Evolutionary conservation across 2,113 vertebrate species (phyloP).

Genomic region (Sterrhoptilus dennistouni): DNA sequence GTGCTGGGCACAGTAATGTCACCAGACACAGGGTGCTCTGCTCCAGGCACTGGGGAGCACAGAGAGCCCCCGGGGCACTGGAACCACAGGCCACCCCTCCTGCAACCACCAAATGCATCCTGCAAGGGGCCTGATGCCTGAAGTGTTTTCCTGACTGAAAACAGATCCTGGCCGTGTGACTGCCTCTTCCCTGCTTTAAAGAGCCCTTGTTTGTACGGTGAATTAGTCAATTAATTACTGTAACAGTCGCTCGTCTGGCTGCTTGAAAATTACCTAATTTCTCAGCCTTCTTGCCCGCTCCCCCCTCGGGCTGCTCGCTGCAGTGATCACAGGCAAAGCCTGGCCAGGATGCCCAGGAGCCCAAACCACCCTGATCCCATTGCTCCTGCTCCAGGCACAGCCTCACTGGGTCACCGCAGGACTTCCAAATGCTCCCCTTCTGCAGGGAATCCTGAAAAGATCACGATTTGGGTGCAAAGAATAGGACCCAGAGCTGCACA

Average conservation of each 20-base stretch:
- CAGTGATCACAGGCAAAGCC: background rate
- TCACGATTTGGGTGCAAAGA: accelerated
- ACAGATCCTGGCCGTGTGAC: constrained; percentile 66
- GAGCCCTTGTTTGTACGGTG: constrained; percentile 67
- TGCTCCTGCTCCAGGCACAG: background rate
- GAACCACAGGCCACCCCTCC: background rate
- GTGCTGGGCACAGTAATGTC: accelerated
- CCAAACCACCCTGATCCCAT: background rate
- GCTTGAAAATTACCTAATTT: constrained; percentile 58
- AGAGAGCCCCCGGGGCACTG: accelerated
- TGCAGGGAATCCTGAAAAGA: no score
- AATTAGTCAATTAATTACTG: constrained; percentile 79
- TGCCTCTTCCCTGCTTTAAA: constrained; percentile 68
- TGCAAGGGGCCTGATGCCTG: constrained; percentile 22
- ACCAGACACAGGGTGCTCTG: background rate
- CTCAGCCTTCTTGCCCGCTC: background rate
- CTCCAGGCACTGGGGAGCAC: background rate
- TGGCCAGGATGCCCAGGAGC: background rate
- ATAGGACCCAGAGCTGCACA: background rate
- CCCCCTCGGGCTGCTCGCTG: background rate
- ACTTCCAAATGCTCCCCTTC: background rate
- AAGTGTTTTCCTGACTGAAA: constrained; percentile 65
- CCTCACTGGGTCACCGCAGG: accelerated
- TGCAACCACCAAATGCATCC: background rate
- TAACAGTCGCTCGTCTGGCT: constrained; percentile 69